Conservation (phyloP, 2,113 vertebrate genomes). For the Elaphurus davidianus region DNA sequence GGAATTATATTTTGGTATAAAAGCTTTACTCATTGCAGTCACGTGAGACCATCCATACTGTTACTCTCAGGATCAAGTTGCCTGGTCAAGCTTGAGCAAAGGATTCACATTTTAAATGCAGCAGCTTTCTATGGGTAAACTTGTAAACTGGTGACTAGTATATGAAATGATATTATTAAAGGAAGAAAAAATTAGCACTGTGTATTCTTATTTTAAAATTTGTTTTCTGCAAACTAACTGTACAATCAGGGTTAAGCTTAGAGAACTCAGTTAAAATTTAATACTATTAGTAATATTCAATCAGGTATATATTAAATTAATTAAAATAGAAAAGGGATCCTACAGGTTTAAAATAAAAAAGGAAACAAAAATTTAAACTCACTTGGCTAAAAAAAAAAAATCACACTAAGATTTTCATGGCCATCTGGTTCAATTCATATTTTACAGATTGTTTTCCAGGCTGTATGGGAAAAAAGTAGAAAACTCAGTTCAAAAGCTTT, state of each 20-base stretch:
- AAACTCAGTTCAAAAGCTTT: not conserved
- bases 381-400: not conserved
- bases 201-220: not conserved
- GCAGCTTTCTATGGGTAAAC: not conserved
- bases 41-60: fast-evolving
- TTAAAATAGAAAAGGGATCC: not conserved
- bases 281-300: not conserved
- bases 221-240: not conserved
- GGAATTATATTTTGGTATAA: not conserved
- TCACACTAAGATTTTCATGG: not conserved
- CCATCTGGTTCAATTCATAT: not conserved
- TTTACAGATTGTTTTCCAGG: not conserved
- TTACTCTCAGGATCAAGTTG: not conserved
- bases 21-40: not conserved
- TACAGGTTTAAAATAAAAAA: not conserved
- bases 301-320: not conserved
- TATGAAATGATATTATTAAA: not conserved
- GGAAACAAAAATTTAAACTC: not conserved
- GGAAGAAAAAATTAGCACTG: not conserved
- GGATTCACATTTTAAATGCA: not conserved
- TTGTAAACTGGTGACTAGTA: not conserved
- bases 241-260: not conserved
- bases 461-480: conserved; percentile 17
- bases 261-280: not conserved
- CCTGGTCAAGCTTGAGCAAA: not conserved